Percentiles rank a stretch among this genome's conserved stretches.
These are phyloP conservation scores for Podocnemis expansa DNA, from an alignment of 2,113 vertebrate genomes.

Conservation along the genomic window DNA sequence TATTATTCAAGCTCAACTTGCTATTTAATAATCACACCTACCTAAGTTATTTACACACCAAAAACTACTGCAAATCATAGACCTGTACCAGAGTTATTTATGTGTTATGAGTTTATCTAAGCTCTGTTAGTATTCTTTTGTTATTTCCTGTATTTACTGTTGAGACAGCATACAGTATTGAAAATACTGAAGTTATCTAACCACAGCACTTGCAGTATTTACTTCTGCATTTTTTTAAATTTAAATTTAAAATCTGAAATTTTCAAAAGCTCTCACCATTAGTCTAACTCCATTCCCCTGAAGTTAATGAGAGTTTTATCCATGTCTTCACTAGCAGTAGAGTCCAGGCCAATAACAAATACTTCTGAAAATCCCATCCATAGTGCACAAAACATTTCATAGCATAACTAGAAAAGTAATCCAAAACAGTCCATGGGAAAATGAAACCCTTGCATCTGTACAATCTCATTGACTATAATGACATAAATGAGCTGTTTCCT, in stretches of 20 bases:
- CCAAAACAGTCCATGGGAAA: neutral
- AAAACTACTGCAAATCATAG: neutral
- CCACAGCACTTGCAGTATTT: neutral
- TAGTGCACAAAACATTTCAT: neutral
- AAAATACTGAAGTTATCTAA: neutral
- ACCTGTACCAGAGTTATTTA: neutral
- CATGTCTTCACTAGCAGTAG: neutral
- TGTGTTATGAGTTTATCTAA: neutral
- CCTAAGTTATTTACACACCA: neutral
- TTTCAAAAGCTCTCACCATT: neutral
- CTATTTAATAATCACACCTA: neutral
- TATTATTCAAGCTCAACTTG: conserved; percentile 11
- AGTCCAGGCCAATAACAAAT: neutral
- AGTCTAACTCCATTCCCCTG: neutral
- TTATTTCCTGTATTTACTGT: neutral
- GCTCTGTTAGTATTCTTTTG: neutral
- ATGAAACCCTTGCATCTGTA: neutral
- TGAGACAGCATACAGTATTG: neutral
- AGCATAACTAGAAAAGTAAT: neutral
- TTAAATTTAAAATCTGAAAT: neutral
- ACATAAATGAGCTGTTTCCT: neutral
- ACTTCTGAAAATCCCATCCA: neutral
- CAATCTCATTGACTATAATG: neutral
- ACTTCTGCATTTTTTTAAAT: neutral
- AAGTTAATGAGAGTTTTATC: neutral